Evolutionary conservation across 2,888 invertebrate genomes (phyloP).

Genomic region (Baronia brevicornis): DNA sequence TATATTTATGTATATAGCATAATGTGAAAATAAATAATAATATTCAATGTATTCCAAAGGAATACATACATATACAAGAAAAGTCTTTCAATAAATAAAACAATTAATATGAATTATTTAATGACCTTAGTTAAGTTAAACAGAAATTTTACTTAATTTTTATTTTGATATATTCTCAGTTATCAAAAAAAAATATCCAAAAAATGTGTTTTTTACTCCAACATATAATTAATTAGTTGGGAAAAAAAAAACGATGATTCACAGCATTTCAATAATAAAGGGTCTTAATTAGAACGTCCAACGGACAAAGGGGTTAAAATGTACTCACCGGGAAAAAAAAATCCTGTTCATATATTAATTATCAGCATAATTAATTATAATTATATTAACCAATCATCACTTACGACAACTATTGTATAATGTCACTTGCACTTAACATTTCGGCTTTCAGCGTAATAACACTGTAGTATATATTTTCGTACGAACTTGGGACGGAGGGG

Average conservation of each 20-base stretch:
- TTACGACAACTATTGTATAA: conserved; percentile 13
- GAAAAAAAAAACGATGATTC: conserved; percentile 5
- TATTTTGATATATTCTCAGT: too few species aligned
- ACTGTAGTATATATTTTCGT: conserved; percentile 52
- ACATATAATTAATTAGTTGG: too few species aligned
- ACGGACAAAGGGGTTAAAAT: conserved; percentile 11
- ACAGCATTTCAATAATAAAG: conserved; percentile 5
- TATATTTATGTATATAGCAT: too few species aligned
- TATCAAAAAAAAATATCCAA: too few species aligned
- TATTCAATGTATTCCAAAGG: too few species aligned
- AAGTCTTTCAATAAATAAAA: too few species aligned
- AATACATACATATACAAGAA: too few species aligned
- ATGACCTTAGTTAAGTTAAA: too few species aligned
- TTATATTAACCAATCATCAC: conserved; percentile 3
- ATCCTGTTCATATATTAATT: conserved; percentile 14
- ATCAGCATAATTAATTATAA: conserved; percentile 2
- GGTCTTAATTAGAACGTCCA: conserved; percentile 11
- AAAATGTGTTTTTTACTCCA: too few species aligned
- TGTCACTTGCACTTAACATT: conserved; percentile 16
- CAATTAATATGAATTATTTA: too few species aligned
- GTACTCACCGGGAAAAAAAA: conserved; percentile 15
- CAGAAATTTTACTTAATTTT: too few species aligned
- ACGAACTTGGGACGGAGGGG: conserved; percentile 27
- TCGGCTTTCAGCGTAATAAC: conserved; percentile 9
- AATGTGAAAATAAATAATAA: too few species aligned